Base-by-base conservation (phyloP, 1,140 invertebrate species). In the Temnothorax curvispinosus region DNA sequence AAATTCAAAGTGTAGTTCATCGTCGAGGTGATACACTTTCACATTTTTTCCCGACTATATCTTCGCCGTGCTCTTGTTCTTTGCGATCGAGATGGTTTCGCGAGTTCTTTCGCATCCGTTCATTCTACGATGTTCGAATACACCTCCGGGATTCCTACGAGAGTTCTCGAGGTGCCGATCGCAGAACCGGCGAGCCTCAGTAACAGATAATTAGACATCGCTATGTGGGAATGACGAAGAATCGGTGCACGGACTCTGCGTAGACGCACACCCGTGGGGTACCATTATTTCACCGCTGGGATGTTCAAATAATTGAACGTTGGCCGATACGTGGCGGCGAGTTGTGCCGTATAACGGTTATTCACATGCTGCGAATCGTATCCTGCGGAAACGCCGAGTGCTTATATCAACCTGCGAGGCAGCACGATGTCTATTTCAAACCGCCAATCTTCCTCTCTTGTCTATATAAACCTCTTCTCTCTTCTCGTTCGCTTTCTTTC, bases 311-410 rank as follows among this genome's bases (percentile, higher is more conserved):
- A 84, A 91, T 89, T 88, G 91, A 88, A 89, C 86, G 88, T 91
- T 90, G 56, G 71, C 35, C 80, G 80, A 86, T 89, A 77, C 88
- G 62, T 54, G 62, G 58, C 85, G 62, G 77, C 86, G 85, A 87
- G 81, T 27, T 50, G 67, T 77, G 75, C 69, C 74, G 71, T 50
- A 52, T 93, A 92, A 93, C 92, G 89, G 92, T 93, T 89, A 87
- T 84, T 89, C 82, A 67, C 75, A 75, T 80, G 88, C 72, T 77
- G 88, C 88, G 78, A 88, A 89, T 91, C 90, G 88, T 89, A 93
- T 93, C 92, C 93, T 93, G 91, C 93, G 92, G 93, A 93, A 93
- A 93, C 84, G 88, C 62, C 86, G 72, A 76, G 86, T 82, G 85
- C 76, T 90, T 80, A n/a, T 93, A 92, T 93, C 90, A 91, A 91